Base-by-base conservation (phyloP, 2,888 invertebrate genomes). In the Pogonocherus hispidulus region DNA sequence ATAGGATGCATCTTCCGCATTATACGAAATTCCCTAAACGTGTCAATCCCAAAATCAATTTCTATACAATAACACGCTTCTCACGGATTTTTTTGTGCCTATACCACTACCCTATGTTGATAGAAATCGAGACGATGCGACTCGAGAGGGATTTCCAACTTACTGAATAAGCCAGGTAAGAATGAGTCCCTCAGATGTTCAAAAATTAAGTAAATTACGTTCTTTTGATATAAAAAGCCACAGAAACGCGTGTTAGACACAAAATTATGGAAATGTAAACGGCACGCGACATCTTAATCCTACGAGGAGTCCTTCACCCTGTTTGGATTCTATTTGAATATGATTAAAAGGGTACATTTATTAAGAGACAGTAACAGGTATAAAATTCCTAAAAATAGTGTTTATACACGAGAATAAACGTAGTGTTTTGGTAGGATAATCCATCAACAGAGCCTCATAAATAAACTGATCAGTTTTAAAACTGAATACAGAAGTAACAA, bases 231-330 rank as follows among this genome's bases (percentile, higher is more conserved):
- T 69, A 69, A 72, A 74, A 72, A 71, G 60, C 64, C 27, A 41
- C 52, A 64, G 66, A 66, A 69, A 67, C 70, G 70, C 72, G 73
- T 71, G 72, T 65, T 68, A 69, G 60, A 75, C 73, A 74, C 73
- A 70, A 75, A 75, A 73, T 75, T 75, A 75, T 75, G 75, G 73
- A 75, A 75, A 75, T 75, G 67, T 72, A 62, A 71, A 59, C 63
- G 71, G 75, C 75, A 75, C 75, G 73, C 72, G 75, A 69, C 72
- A 59, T 59, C 47, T 59, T 47, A 59, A 59, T 44, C 16, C 32
- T 47, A 56, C 46, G 52, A 51, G 56, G 57, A 60, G 57, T 70
- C 55, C 67, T 69, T 66, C 66, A 66, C 70, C 70, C 67, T 65
- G 47, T 67, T 41, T 67, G 65, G 56, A 19, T 63, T 23, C 35